Evolutionary conservation across 2,888 invertebrate species (phyloP), one percentile per base, ranked within the genome.

Genomic region (Neria commutata): DNA sequence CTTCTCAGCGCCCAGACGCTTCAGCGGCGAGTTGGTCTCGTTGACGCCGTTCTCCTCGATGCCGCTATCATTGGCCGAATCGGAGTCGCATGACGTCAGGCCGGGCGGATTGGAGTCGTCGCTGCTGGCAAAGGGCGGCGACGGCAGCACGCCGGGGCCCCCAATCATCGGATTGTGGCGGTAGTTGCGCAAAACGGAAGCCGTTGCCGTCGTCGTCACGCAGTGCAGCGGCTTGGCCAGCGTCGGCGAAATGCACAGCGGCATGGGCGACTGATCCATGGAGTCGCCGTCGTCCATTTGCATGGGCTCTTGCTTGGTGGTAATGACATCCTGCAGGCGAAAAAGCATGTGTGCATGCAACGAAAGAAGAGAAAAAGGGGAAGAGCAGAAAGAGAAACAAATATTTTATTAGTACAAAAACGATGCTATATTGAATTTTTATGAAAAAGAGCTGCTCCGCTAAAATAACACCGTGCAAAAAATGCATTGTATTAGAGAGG

Each of bases 151-250:
- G 25, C 65, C 67, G 55, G 67, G 69, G 17, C 81, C 81, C 55
- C 80, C 77, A 17, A 81, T 80, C 75, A 81, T 66, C 1, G 81
- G 81, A 71, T 81, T 81, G 50, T 80, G 70, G 34, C 72, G 72
- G 61, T 68, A 78, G 53, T 71, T 75, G 42, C 76, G 75, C 57
- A 81, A 50, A 51, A 75, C 65, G 29, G 76, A 61, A 10, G 65
- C 64, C 3, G 74, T 68, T 25, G 71, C 42, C 5, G 56, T 50
- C 5, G 56, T 50, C 17, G 71, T 71, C 21, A 67, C 63, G 48
- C 74, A 74, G 2, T 68, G 67, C 51, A 75, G 53, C 3, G 76
- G 71, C 40, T 56, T 49, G 17, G 42, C 21, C 6, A 42, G 42
- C 14, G 64, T 46, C 10, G 63, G 54, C 6, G 67, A 65, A 4